Percentiles rank a stretch among this genome's conserved stretches.
These are phyloP conservation scores for Dipodomys merriami DNA, from an alignment of 2,113 vertebrate species.

Conservation along the genomic window DNA sequence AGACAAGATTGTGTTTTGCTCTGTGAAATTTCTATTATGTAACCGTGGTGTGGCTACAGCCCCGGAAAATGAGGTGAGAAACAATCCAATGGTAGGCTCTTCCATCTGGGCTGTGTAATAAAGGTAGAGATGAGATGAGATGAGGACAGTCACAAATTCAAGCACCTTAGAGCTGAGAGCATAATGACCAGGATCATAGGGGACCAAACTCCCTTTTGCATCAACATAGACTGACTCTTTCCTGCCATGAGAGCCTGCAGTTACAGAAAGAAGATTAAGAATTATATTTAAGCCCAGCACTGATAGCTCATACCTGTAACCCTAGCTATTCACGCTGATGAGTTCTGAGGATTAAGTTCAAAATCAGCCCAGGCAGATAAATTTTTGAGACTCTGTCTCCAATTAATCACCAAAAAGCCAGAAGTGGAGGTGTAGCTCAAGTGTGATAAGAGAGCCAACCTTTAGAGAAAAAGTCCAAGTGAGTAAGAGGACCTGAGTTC, in stretches of 20 bases:
- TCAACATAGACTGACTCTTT: background rate
- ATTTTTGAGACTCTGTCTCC: too few relatives aligned
- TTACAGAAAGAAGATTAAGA: background rate
- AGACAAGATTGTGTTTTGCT: background rate
- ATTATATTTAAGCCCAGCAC: background rate
- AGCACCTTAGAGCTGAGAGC: background rate
- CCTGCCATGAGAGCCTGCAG: slow-evolving; percentile 37
- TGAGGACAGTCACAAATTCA: background rate
- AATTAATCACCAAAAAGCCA: too few relatives aligned
- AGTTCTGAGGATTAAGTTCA: too few relatives aligned
- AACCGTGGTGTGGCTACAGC: background rate
- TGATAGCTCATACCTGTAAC: too few relatives aligned
- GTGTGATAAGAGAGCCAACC: too few relatives aligned
- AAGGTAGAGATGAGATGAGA: background rate
- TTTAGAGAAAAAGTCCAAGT: too few relatives aligned
- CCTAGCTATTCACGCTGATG: too few relatives aligned
- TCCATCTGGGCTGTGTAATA: background rate
- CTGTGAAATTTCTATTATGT: background rate
- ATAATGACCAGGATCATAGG: background rate
- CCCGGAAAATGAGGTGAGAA: background rate
- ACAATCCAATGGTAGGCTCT: background rate
- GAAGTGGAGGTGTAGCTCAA: too few relatives aligned
- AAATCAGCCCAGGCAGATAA: too few relatives aligned
- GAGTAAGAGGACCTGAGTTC: too few relatives aligned
- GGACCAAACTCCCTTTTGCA: background rate